Evolutionary conservation across 2,888 invertebrate genomes (phyloP).

Genomic region (Tryphoninae sp.): DNA sequence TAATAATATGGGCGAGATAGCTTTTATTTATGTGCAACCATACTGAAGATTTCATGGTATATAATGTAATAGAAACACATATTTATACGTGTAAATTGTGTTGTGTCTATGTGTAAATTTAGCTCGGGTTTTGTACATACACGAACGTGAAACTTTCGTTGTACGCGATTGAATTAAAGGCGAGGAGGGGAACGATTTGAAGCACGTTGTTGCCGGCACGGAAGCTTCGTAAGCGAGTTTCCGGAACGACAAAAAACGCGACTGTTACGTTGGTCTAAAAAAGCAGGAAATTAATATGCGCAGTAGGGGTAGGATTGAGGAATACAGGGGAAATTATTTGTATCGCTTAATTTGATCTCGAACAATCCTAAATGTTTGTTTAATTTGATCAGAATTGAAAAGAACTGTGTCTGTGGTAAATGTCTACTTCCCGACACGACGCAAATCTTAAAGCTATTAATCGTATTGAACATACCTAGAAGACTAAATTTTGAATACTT

Average conservation of each 20-base stretch:
- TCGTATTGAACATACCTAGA: too few species aligned
- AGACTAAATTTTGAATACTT: too few species aligned
- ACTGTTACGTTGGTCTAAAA: too few species aligned
- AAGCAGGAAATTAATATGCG: too few species aligned
- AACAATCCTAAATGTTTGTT: too few species aligned
- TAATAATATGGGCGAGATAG: conserved; percentile 20
- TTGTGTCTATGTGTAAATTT: conserved; percentile 3
- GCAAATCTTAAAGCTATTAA: too few species aligned
- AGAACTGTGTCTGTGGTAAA: too few species aligned
- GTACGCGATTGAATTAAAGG: background rate
- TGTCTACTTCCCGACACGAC: too few species aligned
- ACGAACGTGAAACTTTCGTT: background rate
- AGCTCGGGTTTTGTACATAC: background rate
- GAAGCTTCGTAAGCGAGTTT: conserved; percentile 21
- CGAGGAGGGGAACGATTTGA: background rate
- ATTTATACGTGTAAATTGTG: background rate
- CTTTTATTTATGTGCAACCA: conserved; percentile 44
- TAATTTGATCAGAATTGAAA: too few species aligned
- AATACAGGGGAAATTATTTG: too few species aligned
- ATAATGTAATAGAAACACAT: conserved; percentile 54
- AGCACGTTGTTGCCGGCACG: background rate
- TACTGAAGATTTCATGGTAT: conserved; percentile 4
- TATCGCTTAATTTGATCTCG: too few species aligned
- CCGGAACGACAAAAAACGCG: conserved; percentile 5
- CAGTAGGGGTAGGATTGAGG: too few species aligned